phyloP scores from a whole-genome alignment of 2,888 invertebrate genomes.

The Steinernema hermaphroditum region DNA sequence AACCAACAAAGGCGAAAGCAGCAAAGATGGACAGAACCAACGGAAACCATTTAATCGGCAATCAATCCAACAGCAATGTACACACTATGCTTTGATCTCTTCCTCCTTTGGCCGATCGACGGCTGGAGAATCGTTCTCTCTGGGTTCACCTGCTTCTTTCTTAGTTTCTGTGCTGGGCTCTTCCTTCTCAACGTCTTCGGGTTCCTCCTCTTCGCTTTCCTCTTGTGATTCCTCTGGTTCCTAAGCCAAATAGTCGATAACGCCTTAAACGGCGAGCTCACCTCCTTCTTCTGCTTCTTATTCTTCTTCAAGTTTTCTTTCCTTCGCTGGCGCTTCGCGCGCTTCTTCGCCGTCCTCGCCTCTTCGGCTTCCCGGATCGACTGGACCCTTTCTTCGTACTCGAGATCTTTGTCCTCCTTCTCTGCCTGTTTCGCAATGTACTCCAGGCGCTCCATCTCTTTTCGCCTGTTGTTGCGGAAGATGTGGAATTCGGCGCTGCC shows the following conservation, averaged over 20 bases:
- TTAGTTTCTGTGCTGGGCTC: background rate
- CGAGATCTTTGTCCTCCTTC: conserved; percentile 81
- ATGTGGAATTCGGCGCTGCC: conserved; percentile 99
- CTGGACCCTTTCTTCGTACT: conserved; percentile 78
- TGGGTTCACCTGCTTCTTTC: too few species aligned
- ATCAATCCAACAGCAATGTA: background rate
- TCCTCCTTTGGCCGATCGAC: conserved; percentile 12
- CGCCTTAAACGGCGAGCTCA: background rate
- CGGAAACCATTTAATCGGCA: background rate
- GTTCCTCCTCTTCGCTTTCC: conserved; percentile 33
- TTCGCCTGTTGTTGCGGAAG: conserved; percentile 87
- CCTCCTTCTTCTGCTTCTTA: conserved; percentile 38
- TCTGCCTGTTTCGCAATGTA: conserved; percentile 85
- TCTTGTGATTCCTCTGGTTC: conserved; percentile 27
- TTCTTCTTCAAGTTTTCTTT: conserved; percentile 46
- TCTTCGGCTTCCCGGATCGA: conserved; percentile 70
- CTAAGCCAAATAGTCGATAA: background rate
- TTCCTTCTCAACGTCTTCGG: background rate
- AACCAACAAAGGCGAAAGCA: background rate
- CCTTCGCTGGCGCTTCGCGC: conserved; percentile 76
- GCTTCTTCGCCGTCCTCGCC: conserved; percentile 75
- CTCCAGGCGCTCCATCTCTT: conserved; percentile 93
- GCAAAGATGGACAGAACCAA: background rate
- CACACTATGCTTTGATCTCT: conserved; percentile 7
- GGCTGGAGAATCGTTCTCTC: too few species aligned